phyloP scores from a whole-genome alignment of 2,113 vertebrate genomes.

The Myrmecobius fasciatus region DNA sequence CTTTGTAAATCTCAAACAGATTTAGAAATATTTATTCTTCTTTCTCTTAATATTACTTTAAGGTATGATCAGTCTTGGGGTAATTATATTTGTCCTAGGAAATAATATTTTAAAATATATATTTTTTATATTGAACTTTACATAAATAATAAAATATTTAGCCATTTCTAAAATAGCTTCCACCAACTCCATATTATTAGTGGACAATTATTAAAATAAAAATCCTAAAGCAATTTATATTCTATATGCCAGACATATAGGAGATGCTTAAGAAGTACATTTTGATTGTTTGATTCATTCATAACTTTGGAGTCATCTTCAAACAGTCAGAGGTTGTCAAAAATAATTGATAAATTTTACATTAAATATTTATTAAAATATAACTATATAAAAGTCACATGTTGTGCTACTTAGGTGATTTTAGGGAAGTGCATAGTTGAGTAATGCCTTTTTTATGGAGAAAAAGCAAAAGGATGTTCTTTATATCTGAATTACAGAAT shows the following conservation, averaged over 20 bases:
- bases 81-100: fast-evolving
- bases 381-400: background rate
- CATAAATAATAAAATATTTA: background rate
- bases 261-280: background rate
- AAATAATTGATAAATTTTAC: background rate
- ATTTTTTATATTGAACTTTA: too few relatives aligned
- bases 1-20: background rate
- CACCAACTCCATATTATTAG: background rate
- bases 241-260: background rate
- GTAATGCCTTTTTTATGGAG: too few relatives aligned
- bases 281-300: background rate
- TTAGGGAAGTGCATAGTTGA: background rate
- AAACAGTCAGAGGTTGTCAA: background rate
- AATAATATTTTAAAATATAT: background rate
- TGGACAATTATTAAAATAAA: background rate
- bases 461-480: background rate
- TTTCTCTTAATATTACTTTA: fast-evolving
- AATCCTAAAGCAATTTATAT: background rate
- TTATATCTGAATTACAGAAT: background rate
- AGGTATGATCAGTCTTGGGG: background rate
- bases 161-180: background rate
- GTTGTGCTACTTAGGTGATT: fast-evolving
- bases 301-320: background rate
- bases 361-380: background rate
- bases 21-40: background rate